Base-by-base conservation (phyloP, 2,888 invertebrate genomes). In the Achlya flavicornis region DNA sequence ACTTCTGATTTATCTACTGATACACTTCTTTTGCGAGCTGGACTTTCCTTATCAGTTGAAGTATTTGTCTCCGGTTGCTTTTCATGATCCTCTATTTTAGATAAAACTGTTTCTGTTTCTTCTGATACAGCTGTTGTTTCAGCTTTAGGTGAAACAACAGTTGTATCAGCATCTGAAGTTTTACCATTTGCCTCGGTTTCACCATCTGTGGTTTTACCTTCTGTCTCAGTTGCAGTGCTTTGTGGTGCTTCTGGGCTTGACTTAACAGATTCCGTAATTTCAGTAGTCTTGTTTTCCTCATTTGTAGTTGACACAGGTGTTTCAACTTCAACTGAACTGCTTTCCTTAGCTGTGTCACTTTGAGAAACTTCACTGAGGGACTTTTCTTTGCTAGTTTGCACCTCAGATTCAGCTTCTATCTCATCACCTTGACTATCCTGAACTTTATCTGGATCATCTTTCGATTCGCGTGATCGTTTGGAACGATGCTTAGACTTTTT, bases 401-500 rank as follows among this genome's bases (percentile, higher is more conserved):
- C 62, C 26, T 73, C 72, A 38, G 71, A 68, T 48, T 81, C 81
- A 10, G 69, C 64, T 59, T 88, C 86, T 32, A 62, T 68, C 35
- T 89, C 88, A 63, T 91, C 91, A 53, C 78, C 85, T 66, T 88
- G 88, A 69, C 85, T 88, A 43, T 90, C 89, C 57, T 81, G 73
- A 69, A 79, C 87, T 70, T 81, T 90, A n/a, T 92, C 91, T 43
- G 77, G 70, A 14, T 76, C 85, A 64, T 92, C 92, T 74, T 88
- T 91, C 3, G 88, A 84, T 67, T 89, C 91, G 5, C 86, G 82
- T n/a, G 80, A 76, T 62, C 86, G 83, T 71, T 87, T 92, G 4
- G 88, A 84, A 63, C 89, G 88, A 78, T 89, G 92, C 76, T 87
- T 90, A 57, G 83, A 81, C 74, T 90, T 92, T 72, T 88, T 89